Base-by-base conservation (phyloP, 1,140 invertebrate genomes). In the Drosophila eugracilis region DNA sequence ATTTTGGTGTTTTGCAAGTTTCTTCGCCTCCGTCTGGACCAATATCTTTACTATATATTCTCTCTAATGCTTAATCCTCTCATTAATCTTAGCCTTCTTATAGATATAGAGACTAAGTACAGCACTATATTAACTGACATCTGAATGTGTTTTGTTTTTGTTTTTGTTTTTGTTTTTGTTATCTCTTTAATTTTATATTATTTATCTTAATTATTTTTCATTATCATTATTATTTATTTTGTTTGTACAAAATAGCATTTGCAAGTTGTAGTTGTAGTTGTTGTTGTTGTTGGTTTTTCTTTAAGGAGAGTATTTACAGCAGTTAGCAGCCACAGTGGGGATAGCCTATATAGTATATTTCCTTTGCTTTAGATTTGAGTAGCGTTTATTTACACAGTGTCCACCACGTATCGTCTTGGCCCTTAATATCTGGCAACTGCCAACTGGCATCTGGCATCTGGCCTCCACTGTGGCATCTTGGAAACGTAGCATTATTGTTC, bases 161-260 rank as follows among this genome's bases (percentile, higher is more conserved):
- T n/a, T n/a, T n/a, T n/a, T n/a, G n/a, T n/a, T n/a, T n/a, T n/a
- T n/a, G n/a, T n/a, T n/a, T n/a, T n/a, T n/a, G n/a, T n/a, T n/a
- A n/a, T n/a, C 36, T 57, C 44, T 4, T 53, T 44, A 53, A 22
- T 44, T 32, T 34, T 22, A n/a, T 57, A 7, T 19, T 9, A 17
- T 17, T 39, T 53, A 50, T 32, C n/a, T 52, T 0, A 26, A 34
- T 55, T 58, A 26, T 10, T 58, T 36, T 17, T 19, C 36, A 24
- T 34, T 36, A 9, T 34, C 6, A 14, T 54, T 19, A 7, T 22
- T 19, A 12, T 17, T 17, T 54, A 14, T 53, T 57, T 17, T 65
- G 34, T 28, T 52, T 37, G 75, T 79, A 79, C 62, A 79, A 79
- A 79, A 79, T 69, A 62, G 28, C 70, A 52, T 57, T 70, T 47